Evolutionary conservation across 2,113 vertebrate genomes (phyloP), one percentile per base, ranked within the genome.

Genomic region (Caracal caracal): DNA sequence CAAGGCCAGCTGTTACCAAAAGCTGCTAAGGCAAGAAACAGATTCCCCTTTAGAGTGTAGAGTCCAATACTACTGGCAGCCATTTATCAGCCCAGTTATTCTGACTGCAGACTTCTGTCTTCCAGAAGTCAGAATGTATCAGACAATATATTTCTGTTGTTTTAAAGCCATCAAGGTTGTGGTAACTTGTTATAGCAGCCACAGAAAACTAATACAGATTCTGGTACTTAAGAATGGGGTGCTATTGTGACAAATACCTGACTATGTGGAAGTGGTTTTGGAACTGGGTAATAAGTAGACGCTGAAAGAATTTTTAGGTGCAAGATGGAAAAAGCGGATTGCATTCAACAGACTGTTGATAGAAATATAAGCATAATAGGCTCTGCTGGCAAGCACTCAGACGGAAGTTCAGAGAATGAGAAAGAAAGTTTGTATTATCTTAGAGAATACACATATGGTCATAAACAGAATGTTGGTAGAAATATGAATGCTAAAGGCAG

Each of bases 1-100:
- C 35, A 59, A 59, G 11, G 5, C 63, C 68, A 47, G 15, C 61
- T 49, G 22, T 8, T 24, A 28, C 35, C 5, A 20, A 37, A 89
- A n/a, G 15, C 37, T 47, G n/a, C n/a, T 11, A n/a, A 81, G 4
- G 4, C 47, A 66, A 22, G 5, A 84, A 63, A 24, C 16, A 40
- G 53, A 59, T 22, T 49, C 7, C 88, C 7, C 6, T 4, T 19
- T 47, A 43, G 28, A 88, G 22, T 10, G 59, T 56, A 30, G 8
- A 71, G 1, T 37, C 0, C 15, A 81, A 47, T 6, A n/a, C 30
- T 33, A 10, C 2, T 13, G 7, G 59, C 30, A 61, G 0, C 20
- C 9, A 35, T 33, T 40, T 17, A 33, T 65, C 51, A 70, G 10
- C 53, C 28, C 4, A 40, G 20, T 61, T 43, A 49, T 8, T 47